phyloP scores from a whole-genome alignment of 2,888 invertebrate genomes.

The Lasius fuliginosus region DNA sequence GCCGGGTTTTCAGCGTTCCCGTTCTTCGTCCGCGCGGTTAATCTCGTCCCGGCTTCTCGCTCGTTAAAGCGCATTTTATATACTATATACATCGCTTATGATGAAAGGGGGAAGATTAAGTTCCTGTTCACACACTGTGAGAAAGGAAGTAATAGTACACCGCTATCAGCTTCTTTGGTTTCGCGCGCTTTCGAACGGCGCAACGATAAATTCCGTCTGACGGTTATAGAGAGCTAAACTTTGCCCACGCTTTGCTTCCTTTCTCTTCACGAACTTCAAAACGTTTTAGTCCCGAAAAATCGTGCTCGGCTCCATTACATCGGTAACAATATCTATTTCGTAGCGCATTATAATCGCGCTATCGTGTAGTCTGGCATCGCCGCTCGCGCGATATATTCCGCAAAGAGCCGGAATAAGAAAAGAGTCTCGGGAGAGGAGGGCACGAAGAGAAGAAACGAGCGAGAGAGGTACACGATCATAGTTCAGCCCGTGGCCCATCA shows the following conservation, averaged over 20 bases:
- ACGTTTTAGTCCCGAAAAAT: constrained; percentile 42
- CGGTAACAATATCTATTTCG: constrained; percentile 56
- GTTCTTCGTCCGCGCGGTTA: constrained; percentile 33
- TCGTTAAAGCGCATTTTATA: constrained; percentile 50
- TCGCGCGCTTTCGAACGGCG: constrained; percentile 49
- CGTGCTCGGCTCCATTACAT: constrained; percentile 54
- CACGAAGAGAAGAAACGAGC: constrained; percentile 45
- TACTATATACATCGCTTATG: constrained; percentile 21
- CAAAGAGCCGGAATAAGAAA: constrained; percentile 44
- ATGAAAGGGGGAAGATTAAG: constrained; percentile 36
- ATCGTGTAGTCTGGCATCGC: constrained; percentile 25
- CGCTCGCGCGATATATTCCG: constrained; percentile 46
- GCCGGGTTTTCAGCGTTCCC: not conserved
- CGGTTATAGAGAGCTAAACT: constrained; percentile 46
- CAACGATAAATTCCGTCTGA: constrained; percentile 54
- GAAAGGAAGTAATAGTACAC: constrained; percentile 58
- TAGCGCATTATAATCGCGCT: constrained; percentile 50
- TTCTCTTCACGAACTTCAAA: constrained; percentile 53
- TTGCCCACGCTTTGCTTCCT: not conserved
- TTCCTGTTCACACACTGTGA: constrained; percentile 57
- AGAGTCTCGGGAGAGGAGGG: constrained; percentile 15
- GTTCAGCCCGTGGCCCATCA: constrained; percentile 83
- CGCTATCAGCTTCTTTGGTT: constrained; percentile 55
- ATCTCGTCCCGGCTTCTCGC: constrained; percentile 30
- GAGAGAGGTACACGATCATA: constrained; percentile 77